Evolutionary conservation across 2,113 vertebrate species (phyloP), one percentile per base, ranked within the genome.

Genomic region (Amblyornis subalaris): DNA sequence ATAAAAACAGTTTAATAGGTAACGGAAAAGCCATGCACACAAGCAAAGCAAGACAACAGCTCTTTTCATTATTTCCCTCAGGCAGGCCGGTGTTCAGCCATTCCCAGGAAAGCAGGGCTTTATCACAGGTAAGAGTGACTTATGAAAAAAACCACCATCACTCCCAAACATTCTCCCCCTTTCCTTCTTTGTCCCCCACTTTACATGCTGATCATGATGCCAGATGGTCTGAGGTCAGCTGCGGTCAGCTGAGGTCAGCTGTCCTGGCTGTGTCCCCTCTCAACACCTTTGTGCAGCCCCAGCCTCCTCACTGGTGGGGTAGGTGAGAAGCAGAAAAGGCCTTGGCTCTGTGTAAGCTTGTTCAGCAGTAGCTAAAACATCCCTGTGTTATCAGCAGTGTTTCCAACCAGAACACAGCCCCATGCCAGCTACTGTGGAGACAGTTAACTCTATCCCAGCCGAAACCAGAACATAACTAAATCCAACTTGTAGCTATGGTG

Each of bases 261-360:
- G 20, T 25, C 38, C 26, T 7, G 12, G 6, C 29, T 67, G 10
- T 48, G 13, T 16, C 12, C 8, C 17, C 26, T 73, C 31, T 3
- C 16, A 51, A 0, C 2, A 20, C 8, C 47, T 35, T 40, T 51
- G 71, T 8, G 3, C 36, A 53, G 0, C 17, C 0, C 0, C 18
- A 70, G 28, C 5, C 29, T 50, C 6, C 72, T 45, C 5, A 0
- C 15, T 29, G 24, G 0, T 29, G 24, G 12, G 7, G 5, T 20
- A 8, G 2, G 17, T 44, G n/a, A 76, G 48, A 10, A 8, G 19
- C 9, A 40, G 12, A 26, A 73, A 58, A 74, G 1, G 5, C 38
- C 44, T 73, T 20, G 40, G 10, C 12, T 3, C 24, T 36, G 44
- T 4, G 48, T 26, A 28, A 65, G 5, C 12, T 10, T 54, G 7